Evolutionary conservation across 2,797 vertebrate species (phyloP).

Genomic region (Craterocephalus amniculus): DNA sequence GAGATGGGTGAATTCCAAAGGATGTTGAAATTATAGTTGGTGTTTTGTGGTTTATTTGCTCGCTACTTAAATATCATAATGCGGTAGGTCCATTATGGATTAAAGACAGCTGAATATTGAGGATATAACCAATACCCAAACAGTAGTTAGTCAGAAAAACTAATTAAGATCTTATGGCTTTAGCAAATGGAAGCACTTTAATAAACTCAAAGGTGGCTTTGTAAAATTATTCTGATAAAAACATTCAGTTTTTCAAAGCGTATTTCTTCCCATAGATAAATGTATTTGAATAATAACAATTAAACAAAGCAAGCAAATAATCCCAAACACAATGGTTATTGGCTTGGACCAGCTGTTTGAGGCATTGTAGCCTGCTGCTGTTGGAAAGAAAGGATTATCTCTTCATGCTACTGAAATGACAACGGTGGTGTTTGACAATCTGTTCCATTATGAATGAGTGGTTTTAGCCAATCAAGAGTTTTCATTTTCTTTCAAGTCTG

Average conservation of each 20-base stretch:
- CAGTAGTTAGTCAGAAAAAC: constrained; percentile 19
- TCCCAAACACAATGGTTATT: constrained; percentile 48
- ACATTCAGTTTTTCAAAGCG: neutral
- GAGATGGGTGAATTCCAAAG: constrained; percentile 8
- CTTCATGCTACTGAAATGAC: constrained; percentile 58
- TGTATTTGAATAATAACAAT: neutral
- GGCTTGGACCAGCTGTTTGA: constrained; percentile 69
- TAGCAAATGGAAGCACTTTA: neutral
- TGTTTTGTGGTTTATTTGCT: constrained; percentile 14
- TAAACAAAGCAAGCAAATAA: constrained; percentile 10
- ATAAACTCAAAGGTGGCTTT: constrained; percentile 11
- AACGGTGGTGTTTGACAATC: constrained; percentile 63
- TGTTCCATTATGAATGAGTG: constrained; percentile 67
- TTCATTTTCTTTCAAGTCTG: constrained; percentile 42
- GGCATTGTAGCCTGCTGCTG: constrained; percentile 47
- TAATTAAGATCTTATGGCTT: neutral
- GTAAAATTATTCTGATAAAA: constrained; percentile 17
- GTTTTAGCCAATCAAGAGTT: constrained; percentile 54
- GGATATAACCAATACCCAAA: constrained; percentile 4
- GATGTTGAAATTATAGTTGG: constrained; percentile 21
- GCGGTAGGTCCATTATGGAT: constrained; percentile 2
- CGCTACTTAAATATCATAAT: neutral
- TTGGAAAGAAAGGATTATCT: constrained; percentile 68
- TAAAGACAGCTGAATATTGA: constrained; percentile 5
- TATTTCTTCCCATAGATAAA: constrained; percentile 2